Conservation (phyloP, 2,113 vertebrate species). For the Theropithecus gelada region DNA sequence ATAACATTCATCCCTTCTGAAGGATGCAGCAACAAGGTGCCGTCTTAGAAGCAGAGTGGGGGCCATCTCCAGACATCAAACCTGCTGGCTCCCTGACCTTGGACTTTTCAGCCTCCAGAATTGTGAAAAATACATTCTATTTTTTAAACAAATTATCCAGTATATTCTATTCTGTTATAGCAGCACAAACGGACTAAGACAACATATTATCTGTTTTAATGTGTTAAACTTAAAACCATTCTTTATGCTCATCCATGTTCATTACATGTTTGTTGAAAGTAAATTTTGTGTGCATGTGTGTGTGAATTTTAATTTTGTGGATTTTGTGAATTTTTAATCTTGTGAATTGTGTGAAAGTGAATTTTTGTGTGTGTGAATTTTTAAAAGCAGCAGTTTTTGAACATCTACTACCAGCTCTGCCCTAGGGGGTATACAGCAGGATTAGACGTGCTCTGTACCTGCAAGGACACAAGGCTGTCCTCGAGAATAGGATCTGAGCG, state of each 20-base stretch:
- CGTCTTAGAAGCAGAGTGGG: neutral
- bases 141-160: neutral
- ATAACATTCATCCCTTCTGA: neutral
- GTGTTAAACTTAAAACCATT: conserved; percentile 3
- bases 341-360: neutral
- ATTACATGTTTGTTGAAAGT: neutral
- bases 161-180: neutral
- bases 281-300: neutral
- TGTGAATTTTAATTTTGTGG: neutral
- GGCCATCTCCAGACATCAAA: neutral
- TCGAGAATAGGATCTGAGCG: neutral
- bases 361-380: neutral
- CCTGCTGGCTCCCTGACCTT: neutral
- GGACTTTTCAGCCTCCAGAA: neutral
- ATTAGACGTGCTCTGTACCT: neutral
- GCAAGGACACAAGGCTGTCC: neutral
- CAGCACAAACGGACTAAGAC: neutral
- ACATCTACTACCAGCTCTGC: neutral
- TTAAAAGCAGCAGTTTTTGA: neutral
- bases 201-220: neutral
- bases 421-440: too few species aligned
- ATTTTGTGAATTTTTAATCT: too few species aligned
- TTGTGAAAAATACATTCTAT: neutral
- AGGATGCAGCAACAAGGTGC: neutral
- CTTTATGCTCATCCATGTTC: neutral